A percentile compares a stretch with the other conserved stretches of the same genome.
phyloP scores from a whole-genome alignment of 2,888 invertebrate genomes.

The Hydraecia micacea region DNA sequence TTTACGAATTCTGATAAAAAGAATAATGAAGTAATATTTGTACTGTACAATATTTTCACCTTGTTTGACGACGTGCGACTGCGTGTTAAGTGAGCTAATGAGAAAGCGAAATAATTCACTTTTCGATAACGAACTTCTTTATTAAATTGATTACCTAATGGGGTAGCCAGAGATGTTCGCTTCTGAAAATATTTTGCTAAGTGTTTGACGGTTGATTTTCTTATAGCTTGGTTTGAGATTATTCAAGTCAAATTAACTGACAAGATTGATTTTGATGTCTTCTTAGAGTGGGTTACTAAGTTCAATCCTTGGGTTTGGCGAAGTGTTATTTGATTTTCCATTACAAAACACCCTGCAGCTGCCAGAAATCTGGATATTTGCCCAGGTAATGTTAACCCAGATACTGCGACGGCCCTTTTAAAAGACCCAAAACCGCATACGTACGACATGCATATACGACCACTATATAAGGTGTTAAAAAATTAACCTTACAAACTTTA shows the following conservation, averaged over 20 bases:
- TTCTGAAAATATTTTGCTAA: neutral
- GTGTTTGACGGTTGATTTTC: neutral
- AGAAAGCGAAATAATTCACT: slow-evolving; percentile 35
- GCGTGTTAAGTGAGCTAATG: slow-evolving; percentile 20
- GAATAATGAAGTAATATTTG: slow-evolving; percentile 35
- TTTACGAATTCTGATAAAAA: slow-evolving; percentile 34
- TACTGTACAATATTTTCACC: slow-evolving; percentile 31
- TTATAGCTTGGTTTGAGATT: neutral
- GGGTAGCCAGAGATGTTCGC: neutral
- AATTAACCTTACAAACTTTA: no score
- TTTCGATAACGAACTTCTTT: slow-evolving; percentile 31
- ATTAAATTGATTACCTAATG: slow-evolving; percentile 1
- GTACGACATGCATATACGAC: no score
- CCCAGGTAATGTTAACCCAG: no score
- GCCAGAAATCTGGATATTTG: no score
- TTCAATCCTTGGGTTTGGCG: no score
- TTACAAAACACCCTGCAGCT: no score
- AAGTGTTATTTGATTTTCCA: no score
- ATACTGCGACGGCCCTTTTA: no score
- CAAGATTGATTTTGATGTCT: no score
- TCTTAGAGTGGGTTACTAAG: no score
- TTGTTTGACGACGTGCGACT: neutral
- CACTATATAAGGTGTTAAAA: no score
- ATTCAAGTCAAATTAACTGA: neutral
- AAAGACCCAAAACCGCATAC: no score